phyloP scores from a whole-genome alignment of 1,140 invertebrate genomes.

The Phymorhynchus buccinoides region DNA sequence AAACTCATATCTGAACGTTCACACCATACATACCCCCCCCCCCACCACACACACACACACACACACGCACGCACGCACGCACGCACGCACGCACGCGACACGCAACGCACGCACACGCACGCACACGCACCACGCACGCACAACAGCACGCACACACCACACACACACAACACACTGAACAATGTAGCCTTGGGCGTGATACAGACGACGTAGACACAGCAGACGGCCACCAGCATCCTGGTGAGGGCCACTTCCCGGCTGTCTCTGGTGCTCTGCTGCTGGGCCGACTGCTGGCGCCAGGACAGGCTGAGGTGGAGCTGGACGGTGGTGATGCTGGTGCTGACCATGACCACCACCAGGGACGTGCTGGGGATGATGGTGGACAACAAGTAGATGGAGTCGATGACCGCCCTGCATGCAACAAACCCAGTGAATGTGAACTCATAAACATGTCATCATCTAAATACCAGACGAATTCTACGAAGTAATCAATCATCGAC shows the following conservation, averaged over 20 bases:
- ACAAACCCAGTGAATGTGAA: too few relatives aligned
- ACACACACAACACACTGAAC: too few relatives aligned
- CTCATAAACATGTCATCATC: too few relatives aligned
- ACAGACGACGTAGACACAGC: constrained; percentile 9
- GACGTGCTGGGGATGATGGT: not conserved
- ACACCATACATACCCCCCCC: too few relatives aligned
- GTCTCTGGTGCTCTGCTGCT: not conserved
- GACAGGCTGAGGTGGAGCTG: not conserved
- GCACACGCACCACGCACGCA: too few relatives aligned
- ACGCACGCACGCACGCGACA: too few relatives aligned
- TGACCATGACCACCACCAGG: not conserved
- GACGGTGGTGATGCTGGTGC: not conserved
- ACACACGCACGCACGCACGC: too few relatives aligned
- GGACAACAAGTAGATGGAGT: not conserved
- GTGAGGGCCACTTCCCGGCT: not conserved
- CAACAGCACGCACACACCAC: too few relatives aligned
- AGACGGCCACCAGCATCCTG: not conserved
- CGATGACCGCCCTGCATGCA: not conserved
- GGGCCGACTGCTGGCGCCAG: not conserved
- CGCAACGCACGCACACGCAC: too few relatives aligned
- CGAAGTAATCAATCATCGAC: too few relatives aligned
- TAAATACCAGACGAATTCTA: too few relatives aligned
- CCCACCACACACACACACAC: not conserved
- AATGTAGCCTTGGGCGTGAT: not conserved
- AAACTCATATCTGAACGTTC: too few relatives aligned